Evolutionary conservation across 2,888 invertebrate species (phyloP).

Genomic region (Sminthurides aquaticus): DNA sequence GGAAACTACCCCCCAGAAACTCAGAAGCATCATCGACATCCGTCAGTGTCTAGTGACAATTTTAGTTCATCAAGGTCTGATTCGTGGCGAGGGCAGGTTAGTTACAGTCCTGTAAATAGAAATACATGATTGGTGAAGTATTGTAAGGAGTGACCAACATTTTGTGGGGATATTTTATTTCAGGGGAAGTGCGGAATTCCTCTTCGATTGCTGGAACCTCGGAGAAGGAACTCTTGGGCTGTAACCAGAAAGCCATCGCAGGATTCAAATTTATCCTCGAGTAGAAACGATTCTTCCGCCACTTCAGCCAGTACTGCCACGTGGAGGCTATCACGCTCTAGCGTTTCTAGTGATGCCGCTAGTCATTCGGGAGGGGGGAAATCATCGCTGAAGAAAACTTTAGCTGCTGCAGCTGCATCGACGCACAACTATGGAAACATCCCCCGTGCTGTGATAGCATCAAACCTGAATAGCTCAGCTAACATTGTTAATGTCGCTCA

Average conservation of each 20-base stretch:
- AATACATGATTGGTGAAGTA: too few relatives aligned
- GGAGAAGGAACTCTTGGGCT: constrained; percentile 77
- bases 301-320: constrained; percentile 85
- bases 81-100: constrained; percentile 59
- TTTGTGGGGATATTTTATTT: not conserved
- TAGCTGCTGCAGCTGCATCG: constrained; percentile 16
- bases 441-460: not conserved
- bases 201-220: constrained; percentile 62
- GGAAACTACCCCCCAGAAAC: constrained; percentile 33
- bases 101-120: constrained; percentile 12
- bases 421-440: constrained; percentile 17
- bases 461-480: not conserved
- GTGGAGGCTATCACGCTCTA: constrained; percentile 79
- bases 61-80: constrained; percentile 81
- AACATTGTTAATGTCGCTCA: not conserved
- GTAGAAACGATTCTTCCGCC: constrained; percentile 81
- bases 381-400: constrained; percentile 43
- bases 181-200: constrained; percentile 67
- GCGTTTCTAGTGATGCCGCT: constrained; percentile 57
- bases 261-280: constrained; percentile 82
- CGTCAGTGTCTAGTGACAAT: constrained; percentile 74
- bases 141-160: not conserved
- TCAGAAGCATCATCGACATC: constrained; percentile 59
- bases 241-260: constrained; percentile 86
- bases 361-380: constrained; percentile 44